phyloP scores from a whole-genome alignment of 1,140 invertebrate species.

The Eriocheir sinensis region DNA sequence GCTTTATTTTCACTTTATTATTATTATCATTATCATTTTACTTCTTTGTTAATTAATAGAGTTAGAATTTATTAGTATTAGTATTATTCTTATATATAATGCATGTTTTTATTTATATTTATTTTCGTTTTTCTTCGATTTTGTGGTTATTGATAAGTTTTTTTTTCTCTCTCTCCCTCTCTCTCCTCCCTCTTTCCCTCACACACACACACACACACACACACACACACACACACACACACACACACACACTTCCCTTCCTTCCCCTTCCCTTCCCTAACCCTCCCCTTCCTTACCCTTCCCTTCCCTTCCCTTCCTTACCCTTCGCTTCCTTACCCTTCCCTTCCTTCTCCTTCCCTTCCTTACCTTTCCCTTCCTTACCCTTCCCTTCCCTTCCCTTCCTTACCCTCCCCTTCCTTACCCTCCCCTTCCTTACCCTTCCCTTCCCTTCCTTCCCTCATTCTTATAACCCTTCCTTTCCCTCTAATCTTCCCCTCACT shows the following conservation, averaged over 20 bases:
- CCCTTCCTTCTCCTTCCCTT: neutral
- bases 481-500: neutral
- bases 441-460: neutral
- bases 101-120: neutral
- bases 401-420: neutral
- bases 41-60: neutral
- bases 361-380: neutral
- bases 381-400: neutral
- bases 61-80: neutral
- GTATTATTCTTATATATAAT: neutral
- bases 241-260: neutral
- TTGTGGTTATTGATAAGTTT: neutral
- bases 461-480: neutral
- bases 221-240: neutral
- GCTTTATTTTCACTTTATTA: neutral
- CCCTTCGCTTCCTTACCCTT: neutral
- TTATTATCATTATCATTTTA: neutral
- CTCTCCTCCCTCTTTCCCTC: neutral
- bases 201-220: neutral
- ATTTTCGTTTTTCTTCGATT: neutral
- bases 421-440: neutral
- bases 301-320: neutral
- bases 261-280: neutral
- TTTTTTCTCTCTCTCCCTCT: neutral
- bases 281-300: neutral